Base-by-base conservation (phyloP, 1,140 invertebrate genomes). In the Cotesia vestalis region DNA sequence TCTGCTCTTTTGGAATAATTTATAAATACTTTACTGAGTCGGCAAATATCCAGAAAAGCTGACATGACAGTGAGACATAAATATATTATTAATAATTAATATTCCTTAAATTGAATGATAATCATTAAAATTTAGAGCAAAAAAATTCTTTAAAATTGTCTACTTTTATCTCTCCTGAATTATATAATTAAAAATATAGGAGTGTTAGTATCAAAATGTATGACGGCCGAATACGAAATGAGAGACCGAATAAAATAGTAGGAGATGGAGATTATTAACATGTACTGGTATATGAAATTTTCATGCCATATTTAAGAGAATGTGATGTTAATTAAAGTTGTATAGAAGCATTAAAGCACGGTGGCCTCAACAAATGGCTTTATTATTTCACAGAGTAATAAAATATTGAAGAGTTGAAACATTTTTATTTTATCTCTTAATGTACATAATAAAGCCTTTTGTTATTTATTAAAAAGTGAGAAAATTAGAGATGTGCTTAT, bases 211-310 rank as follows among this genome's bases (percentile, higher is more conserved):
- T 60, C 27, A 27, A 20, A 8, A 60, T 27, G 9, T 8, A 35
- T 20, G 27, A 17, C 6, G 17, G 55, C 3, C 27, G 27, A 27
- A 27, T 14, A 20, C n/a, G n/a, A 17, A 20, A n/a, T 57, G 53
- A 57, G 53, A n/a, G n/a, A n/a, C n/a, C n/a, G n/a, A n/a, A n/a
- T n/a, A n/a, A n/a, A n/a, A n/a, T n/a, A n/a, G n/a, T n/a, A n/a
- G n/a, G n/a, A n/a, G n/a, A n/a, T n/a, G n/a, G n/a, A n/a, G n/a
- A n/a, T n/a, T n/a, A n/a, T n/a, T n/a, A n/a, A n/a, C n/a, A n/a
- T n/a, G n/a, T n/a, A n/a, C n/a, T n/a, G n/a, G 12, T 66, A 53
- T 66, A 66, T 66, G 40, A 66, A 66, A 66, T 66, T 66, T 66
- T 20, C 20, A 36, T 52, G 14, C 63, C 27, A 34, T 66, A 52